Evolutionary conservation across 1,140 invertebrate genomes (phyloP).

Genomic region (Agrilus planipennis): DNA sequence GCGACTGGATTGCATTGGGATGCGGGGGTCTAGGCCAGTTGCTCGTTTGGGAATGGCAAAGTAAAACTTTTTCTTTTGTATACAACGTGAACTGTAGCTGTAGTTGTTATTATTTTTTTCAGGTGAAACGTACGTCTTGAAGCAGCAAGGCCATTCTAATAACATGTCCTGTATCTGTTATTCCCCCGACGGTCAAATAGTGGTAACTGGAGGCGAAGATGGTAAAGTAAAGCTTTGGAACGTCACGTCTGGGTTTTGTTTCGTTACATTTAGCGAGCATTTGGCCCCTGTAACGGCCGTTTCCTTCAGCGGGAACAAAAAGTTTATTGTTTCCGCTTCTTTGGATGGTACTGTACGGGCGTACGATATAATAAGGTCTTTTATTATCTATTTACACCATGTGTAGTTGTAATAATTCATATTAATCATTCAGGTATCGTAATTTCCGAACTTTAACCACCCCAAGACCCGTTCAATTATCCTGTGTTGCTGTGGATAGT

Average conservation of each 20-base stretch:
- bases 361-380: conserved; percentile 74
- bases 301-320: conserved; percentile 79
- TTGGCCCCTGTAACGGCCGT: conserved; percentile 67
- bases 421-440: conserved; percentile 56
- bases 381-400: not conserved
- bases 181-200: conserved; percentile 79
- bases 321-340: conserved; percentile 83
- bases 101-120: conserved; percentile 10
- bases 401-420: not conserved
- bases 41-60: conserved; percentile 98
- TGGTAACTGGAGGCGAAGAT: conserved; percentile 90
- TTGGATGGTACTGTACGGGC: conserved; percentile 92
- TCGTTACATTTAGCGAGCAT: conserved; percentile 90
- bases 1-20: conserved; percentile 91
- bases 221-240: conserved; percentile 97
- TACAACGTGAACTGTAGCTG: too few species aligned
- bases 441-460: conserved; percentile 95
- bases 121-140: conserved; percentile 91
- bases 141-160: conserved; percentile 89
- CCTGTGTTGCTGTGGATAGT: conserved; percentile 78
- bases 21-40: conserved; percentile 77
- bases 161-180: conserved; percentile 82
- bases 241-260: conserved; percentile 78
- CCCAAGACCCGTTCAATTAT: conserved; percentile 81
- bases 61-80: too few species aligned